Evolutionary conservation across 2,113 vertebrate genomes (phyloP).

Genomic region (Sylvietta virens): DNA sequence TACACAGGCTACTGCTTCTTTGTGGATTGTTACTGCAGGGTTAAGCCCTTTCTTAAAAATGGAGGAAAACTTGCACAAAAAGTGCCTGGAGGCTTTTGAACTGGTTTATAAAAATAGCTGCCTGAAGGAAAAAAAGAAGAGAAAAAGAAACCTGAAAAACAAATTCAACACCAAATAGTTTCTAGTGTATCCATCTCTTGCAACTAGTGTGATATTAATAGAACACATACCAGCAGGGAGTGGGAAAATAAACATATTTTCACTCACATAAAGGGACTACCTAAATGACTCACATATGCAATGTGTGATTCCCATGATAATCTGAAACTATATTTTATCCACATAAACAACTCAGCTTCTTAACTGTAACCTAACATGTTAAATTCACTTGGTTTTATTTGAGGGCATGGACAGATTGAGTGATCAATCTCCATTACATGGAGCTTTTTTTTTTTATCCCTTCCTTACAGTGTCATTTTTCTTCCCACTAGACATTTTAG

Average conservation of each 20-base stretch:
- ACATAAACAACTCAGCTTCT: constrained; percentile 64
- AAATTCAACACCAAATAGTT: constrained; percentile 69
- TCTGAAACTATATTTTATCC: constrained; percentile 65
- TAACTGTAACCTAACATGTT: constrained; percentile 70
- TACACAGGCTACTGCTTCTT: not conserved
- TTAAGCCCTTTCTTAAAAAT: constrained; percentile 3
- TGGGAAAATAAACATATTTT: constrained; percentile 77
- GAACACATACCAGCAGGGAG: constrained; percentile 74
- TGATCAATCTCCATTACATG: constrained; percentile 73
- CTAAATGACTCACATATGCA: constrained; percentile 78
- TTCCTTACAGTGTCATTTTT: constrained; percentile 65
- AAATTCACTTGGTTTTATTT: constrained; percentile 73
- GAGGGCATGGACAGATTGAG: constrained; percentile 59
- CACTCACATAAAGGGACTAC: constrained; percentile 69
- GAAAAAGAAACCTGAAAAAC: constrained; percentile 58
- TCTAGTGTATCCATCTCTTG: constrained; percentile 71
- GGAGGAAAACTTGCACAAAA: constrained; percentile 7
- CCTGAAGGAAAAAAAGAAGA: constrained; percentile 11
- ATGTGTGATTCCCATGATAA: constrained; percentile 68
- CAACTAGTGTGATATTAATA: constrained; percentile 76
- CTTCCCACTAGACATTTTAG: constrained; percentile 67
- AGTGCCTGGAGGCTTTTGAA: constrained; percentile 17
- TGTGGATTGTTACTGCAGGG: not conserved
- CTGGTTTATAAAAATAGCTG: constrained; percentile 60
- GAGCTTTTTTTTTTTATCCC: not conserved